Evolutionary conservation across 2,888 invertebrate species (phyloP), one percentile per base, ranked within the genome.

Genomic region (Lithophane leautieri): DNA sequence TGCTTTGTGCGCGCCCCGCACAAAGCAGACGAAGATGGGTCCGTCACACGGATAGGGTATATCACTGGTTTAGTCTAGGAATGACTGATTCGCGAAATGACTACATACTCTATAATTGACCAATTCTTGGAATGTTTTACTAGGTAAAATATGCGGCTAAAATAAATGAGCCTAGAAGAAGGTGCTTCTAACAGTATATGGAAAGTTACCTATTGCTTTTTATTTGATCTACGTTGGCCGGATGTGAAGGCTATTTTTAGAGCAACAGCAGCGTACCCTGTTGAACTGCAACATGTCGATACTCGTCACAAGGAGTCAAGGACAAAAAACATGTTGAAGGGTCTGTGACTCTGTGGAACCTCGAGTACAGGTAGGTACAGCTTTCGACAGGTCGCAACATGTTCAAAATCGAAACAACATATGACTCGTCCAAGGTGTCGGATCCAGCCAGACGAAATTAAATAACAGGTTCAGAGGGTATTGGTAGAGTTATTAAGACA

Each of bases 301-400:
- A 73, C 69, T 56, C 42, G 61, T 65, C 74, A 60, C 65, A 67
- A 67, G 11, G 6, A 78, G 22, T 78, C 56, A 58, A 78, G 65
- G 62, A n/a, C 44, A 60, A 62, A 28, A 42, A 67, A 25, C 28
- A 65, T 40, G 61, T 69, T 72, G 22, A 81, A 71, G 72, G 82
- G 70, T 72, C 60, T 54, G 22, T 19, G 72, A 79, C 67, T 72
- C 60, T 54, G 22, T 19, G 34, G 42, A 66, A 60, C 40, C 12
- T 42, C 34, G 47, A 25, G 25, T 50, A 71, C 72, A 81, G 67
- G 74, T 76, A 72, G 4, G 74, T 76, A 72, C 2, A 72, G 62
- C 19, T 42, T 47, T 47, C 60, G 61, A 80, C 86, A 77, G 68
- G 86, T 86, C 44, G 60, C 67, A 52, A 86, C 86, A 74, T 65